Base-by-base conservation (phyloP, 2,797 vertebrate species). In the Darevskia nairensis region DNA sequence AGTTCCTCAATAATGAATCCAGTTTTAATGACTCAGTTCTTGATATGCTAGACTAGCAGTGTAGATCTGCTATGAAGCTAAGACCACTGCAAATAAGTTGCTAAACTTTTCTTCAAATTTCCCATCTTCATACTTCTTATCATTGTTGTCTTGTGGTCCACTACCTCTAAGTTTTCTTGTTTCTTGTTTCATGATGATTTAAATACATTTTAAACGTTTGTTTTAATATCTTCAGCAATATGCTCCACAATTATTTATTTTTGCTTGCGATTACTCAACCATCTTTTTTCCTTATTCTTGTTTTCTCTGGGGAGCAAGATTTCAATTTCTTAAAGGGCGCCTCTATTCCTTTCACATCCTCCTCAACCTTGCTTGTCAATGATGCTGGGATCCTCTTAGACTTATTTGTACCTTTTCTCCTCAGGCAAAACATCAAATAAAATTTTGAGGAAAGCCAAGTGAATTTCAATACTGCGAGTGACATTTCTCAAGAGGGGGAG, bases 351-450 rank as follows among this genome's bases (percentile, higher is more conserved):
- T 61, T 75, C 21, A 39, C 3, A 76, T 41, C 29, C 76, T 32
- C 64, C 61, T 86, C 41, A 2, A 35, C 21, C 32, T n/a, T 41
- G 9, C 39, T 78, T 78, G 75, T 46, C 39, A 55, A 46, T 44
- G 41, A 69, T 68, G 35, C 61, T 64, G 72, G 15, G 44, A 77
- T n/a, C 84, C 59, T 85, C 72, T 66, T 66, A 39, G 84, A 32
- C 41, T 66, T 66, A 66, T 85, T 64, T 77, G 8, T 77, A 44
- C 74, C 61, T 77, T 77, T 77, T 66, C 50, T 71, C 64, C 41
- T 69, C 64, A 55, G 84, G 75, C 41, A 69, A 46, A 44, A 21
- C 84, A 76, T 85, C 72, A 77, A 76, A 85, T 39, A 44, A 64
- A 76, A 44, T 21, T 59, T 76, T 55, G 10, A 23, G 59, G 39